Evolutionary conservation across 2,888 invertebrate species (phyloP), one percentile per base, ranked within the genome.

Genomic region (Leptura quadrifasciata): DNA sequence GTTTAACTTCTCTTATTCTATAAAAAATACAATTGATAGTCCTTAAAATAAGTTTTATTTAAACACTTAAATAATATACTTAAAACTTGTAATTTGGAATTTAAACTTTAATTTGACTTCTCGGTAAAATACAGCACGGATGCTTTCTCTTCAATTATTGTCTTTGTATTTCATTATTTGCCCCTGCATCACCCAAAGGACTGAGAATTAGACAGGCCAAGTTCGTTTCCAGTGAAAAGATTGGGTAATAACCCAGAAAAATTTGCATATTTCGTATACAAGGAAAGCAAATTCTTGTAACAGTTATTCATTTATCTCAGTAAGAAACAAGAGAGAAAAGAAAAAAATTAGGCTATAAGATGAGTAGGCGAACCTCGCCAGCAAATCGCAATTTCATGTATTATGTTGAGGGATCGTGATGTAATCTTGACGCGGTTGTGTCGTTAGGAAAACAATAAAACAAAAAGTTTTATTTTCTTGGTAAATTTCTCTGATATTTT

Each of bases 251-350:
- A 58, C 58, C 57, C 20, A 24, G 69, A 69, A 39, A 58, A 69
- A 69, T 69, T 69, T 69, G 58, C 69, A 69, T 69, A 69, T n/a
- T 60, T 69, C 35, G 39, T 20, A 24, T 39, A 69, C 47, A 69
- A 69, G 58, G 20, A 69, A 69, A 58, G 69, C 69, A 58, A 69
- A 58, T 69, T 69, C 58, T 58, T 69, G 58, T 69, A 69, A 58
- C 69, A 58, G 69, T 58, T 58, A 69, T 60, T 58, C 69, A 69
- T 69, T 69, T 69, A 69, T 69, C 69, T 69, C 58, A n/a, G 69
- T 58, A 58, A 39, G 69, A 39, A 58, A 35, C 39, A 39, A 69
- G 63, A 35, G 31, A 54, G 55, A n/a, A 57, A 54, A 68, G 68
- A 68, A 55, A 69, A 69, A 69, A 69, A 69, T 58, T 69, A 57